Percentiles rank a stretch among this genome's conserved stretches.
phyloP scores from a whole-genome alignment of 2,113 vertebrate genomes.

The Bungarus multicinctus region DNA sequence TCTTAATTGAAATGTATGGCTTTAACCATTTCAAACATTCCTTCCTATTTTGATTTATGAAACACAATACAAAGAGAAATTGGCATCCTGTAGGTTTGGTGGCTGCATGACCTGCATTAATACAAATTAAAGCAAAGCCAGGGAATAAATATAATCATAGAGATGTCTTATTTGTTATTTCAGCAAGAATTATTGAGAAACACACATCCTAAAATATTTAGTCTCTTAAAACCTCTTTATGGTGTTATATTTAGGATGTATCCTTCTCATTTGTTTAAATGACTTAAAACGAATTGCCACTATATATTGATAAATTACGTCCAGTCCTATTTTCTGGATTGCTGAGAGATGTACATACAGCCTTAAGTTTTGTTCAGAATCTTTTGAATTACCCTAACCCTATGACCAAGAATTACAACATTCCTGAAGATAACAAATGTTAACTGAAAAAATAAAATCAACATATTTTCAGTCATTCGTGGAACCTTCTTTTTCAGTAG shows the following conservation, averaged over 20 bases:
- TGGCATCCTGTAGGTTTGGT: neutral
- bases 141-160: neutral
- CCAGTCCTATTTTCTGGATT: neutral
- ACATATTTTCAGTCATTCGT: neutral
- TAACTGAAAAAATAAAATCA: neutral
- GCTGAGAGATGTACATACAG: too few species aligned
- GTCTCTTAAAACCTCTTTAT: neutral
- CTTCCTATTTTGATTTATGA: constrained; percentile 6
- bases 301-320: neutral
- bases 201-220: neutral
- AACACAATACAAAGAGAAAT: neutral
- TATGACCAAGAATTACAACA: neutral
- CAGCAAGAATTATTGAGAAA: neutral
- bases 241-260: neutral
- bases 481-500: neutral
- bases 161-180: neutral
- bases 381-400: neutral
- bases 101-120: neutral
- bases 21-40: neutral
- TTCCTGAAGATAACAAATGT: neutral
- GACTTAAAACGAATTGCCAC: neutral
- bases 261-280: neutral
- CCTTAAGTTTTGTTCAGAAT: neutral
- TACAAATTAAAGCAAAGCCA: neutral
- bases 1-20: neutral